Conservation (phyloP, 2,113 vertebrate genomes). For the Oncorhynchus masou region DNA sequence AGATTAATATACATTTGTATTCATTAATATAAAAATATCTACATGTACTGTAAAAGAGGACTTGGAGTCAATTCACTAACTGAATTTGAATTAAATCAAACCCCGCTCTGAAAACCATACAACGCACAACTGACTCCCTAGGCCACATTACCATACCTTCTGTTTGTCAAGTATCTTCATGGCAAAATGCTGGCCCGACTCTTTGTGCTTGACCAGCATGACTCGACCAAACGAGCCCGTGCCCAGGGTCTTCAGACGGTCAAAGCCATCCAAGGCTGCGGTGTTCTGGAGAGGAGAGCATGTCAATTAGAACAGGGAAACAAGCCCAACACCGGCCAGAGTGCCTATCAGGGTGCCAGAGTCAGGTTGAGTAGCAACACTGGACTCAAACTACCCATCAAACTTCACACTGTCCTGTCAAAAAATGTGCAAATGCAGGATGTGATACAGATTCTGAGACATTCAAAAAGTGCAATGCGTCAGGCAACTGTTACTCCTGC, state of each 20-base stretch:
- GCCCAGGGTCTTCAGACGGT: slow-evolving; percentile 90
- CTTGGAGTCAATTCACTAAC: too few relatives aligned
- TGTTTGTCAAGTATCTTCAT: slow-evolving; percentile 98
- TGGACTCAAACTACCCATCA: too few relatives aligned
- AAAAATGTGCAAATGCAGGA: too few relatives aligned
- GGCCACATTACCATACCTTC: slow-evolving; percentile 72
- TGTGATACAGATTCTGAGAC: too few relatives aligned
- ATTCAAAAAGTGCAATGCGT: too few relatives aligned
- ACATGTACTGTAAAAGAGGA: too few relatives aligned
- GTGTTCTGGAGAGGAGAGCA: slow-evolving; percentile 78
- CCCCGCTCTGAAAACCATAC: not conserved
- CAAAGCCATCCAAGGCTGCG: slow-evolving; percentile 87
- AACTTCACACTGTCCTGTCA: too few relatives aligned
- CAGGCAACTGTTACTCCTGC: too few relatives aligned
- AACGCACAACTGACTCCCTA: not conserved
- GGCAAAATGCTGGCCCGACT: slow-evolving; percentile 84
- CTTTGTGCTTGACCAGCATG: slow-evolving; percentile 91
- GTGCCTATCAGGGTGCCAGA: not conserved
- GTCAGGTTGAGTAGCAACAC: too few relatives aligned
- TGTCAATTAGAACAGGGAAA: not conserved
- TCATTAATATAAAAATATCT: not conserved
- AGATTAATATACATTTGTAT: too few relatives aligned
- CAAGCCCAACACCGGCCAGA: not conserved
- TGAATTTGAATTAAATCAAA: too few relatives aligned
- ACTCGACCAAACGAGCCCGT: slow-evolving; percentile 92